Base-by-base conservation (phyloP, 2,888 invertebrate species). In the Cheilosia variabilis region DNA sequence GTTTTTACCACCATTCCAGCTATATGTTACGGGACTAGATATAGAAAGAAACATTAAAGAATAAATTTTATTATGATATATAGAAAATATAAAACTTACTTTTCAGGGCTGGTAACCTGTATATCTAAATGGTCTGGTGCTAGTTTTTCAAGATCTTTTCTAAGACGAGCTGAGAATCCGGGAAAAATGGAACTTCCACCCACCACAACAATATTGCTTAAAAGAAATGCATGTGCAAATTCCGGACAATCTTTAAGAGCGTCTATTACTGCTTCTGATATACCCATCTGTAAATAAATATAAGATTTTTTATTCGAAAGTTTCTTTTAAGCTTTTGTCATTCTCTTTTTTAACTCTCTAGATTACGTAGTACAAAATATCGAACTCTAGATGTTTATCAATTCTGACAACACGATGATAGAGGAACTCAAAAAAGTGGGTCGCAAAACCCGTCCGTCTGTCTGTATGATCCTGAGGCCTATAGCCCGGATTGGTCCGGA, bases 1-100 rank as follows among this genome's bases (percentile, higher is more conserved):
- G 53, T 94, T 91, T 88, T 95, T 95, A 0, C 98, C 99, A 4
- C 98, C 98, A 89, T 96, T 94, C 98, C 98, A 99, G 0, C 97
- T 94, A 91, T 97, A 97, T 0, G 95, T 95, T 2, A 96, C 91
- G 0, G 98, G 97, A 89, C 96, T 96, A 87, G 90, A 76, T 4
- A 3, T 10, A 31, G 3, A 19, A 50, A 22, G 19, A 72, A 52
- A 47, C 13, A 37, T 4, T 13, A 15, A 10, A 17, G 34, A 34
- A 19, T 50, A 13, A 27, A 63, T 31, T 19, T 43, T 0, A n/a
- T 2, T 19, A n/a, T 41, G 6, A 34, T 15, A 10, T 9, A 53
- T 13, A 19, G 9, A 47, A 10, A 17, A 15, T n/a, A 4, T 52
- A n/a, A 1, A 50, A 92, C 93, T 93, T 93, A 95, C 95, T 96